These are phyloP conservation scores for Leuctra nigra DNA, from an alignment of 2,888 invertebrate genomes.

Conservation along the genomic window DNA sequence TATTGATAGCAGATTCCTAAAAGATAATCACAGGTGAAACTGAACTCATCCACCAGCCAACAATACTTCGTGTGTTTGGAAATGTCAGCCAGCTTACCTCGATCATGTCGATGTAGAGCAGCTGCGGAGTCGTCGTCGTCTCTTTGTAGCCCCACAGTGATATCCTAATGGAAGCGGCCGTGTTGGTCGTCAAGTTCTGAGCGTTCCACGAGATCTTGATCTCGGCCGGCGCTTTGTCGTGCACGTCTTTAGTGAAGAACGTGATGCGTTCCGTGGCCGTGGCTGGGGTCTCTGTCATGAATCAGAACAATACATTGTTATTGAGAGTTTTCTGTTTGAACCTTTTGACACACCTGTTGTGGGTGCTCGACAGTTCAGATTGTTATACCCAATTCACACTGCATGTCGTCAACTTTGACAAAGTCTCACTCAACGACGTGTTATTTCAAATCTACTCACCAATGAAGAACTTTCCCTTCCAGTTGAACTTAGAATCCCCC, in stretches of 20 bases:
- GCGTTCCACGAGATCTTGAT: slow-evolving; percentile 78
- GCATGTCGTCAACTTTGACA: too few species aligned
- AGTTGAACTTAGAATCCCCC: slow-evolving; percentile 75
- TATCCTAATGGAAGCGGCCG: slow-evolving; percentile 68
- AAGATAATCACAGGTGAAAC: slow-evolving; percentile 10
- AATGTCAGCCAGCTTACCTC: slow-evolving; percentile 42
- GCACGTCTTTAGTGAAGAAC: slow-evolving; percentile 63
- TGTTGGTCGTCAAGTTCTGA: slow-evolving; percentile 75
- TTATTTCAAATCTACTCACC: slow-evolving; percentile 50
- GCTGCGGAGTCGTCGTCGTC: slow-evolving; percentile 67
- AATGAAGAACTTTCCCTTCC: slow-evolving; percentile 86
- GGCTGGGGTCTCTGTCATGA: slow-evolving; percentile 70
- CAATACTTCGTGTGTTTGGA: not conserved
- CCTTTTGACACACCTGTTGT: too few species aligned
- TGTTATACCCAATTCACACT: too few species aligned
- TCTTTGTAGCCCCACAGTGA: slow-evolving; percentile 89
- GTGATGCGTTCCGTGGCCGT: slow-evolving; percentile 80
- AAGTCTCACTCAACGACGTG: too few species aligned
- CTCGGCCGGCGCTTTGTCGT: slow-evolving; percentile 64
- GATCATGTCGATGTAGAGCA: slow-evolving; percentile 72
- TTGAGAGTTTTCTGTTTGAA: too few species aligned
- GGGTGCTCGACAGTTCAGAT: too few species aligned
- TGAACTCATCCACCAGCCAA: not conserved
- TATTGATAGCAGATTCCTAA: slow-evolving; percentile 48
- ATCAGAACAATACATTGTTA: not conserved